These are phyloP conservation scores for Odontomachus brunneus DNA, from an alignment of 1,140 invertebrate species.

Conservation along the genomic window DNA sequence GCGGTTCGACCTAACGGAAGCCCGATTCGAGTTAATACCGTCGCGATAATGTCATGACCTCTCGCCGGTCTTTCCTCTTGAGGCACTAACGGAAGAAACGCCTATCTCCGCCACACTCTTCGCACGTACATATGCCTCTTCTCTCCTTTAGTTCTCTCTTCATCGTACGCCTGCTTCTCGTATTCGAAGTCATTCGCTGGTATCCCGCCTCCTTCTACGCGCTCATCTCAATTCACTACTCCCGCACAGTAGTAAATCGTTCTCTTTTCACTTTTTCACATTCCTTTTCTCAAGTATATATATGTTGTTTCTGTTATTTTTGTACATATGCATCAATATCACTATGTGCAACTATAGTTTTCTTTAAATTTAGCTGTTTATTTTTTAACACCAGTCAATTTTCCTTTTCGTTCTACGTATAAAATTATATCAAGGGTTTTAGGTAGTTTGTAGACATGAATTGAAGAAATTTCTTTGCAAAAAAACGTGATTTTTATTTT, in stretches of 20 bases:
- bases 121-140: neutral
- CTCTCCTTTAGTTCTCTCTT: neutral
- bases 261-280: neutral
- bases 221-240: neutral
- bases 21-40: conserved; percentile 73
- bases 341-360: neutral
- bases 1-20: conserved; percentile 75
- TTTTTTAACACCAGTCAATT: too few relatives aligned
- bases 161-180: neutral
- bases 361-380: neutral
- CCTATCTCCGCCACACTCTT: neutral
- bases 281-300: too few relatives aligned
- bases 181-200: neutral
- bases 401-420: too few relatives aligned
- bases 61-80: conserved; percentile 13
- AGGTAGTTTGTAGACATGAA: too few relatives aligned
- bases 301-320: too few relatives aligned
- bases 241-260: neutral
- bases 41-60: conserved; percentile 73
- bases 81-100: neutral
- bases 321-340: too few relatives aligned
- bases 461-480: too few relatives aligned
- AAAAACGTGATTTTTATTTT: too few relatives aligned
- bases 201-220: neutral
- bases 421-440: too few relatives aligned